These are phyloP conservation scores for Drosophila anomelani DNA, from an alignment of 2,888 invertebrate species.

Conservation along the genomic window DNA sequence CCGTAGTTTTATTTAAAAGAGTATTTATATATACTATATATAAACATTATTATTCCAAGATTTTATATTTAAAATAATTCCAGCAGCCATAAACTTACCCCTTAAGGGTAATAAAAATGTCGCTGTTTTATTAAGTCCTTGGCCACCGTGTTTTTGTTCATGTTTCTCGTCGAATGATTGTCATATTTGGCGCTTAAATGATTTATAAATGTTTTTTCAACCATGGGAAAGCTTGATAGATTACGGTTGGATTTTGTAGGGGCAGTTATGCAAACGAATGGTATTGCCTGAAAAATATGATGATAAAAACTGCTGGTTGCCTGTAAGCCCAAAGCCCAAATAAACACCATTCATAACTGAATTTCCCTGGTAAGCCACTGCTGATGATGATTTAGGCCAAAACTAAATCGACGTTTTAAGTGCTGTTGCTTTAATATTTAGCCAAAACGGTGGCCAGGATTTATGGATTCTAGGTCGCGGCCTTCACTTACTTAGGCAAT, in stretches of 20 bases:
- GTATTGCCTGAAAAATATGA: constrained; percentile 18
- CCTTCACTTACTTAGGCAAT: constrained; percentile 29
- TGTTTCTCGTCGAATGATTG: constrained; percentile 28
- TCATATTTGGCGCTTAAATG: constrained; percentile 48
- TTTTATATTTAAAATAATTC: not conserved
- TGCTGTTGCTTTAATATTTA: constrained; percentile 13
- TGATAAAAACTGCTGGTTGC: constrained; percentile 31
- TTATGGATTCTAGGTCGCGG: constrained; percentile 7
- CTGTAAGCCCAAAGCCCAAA: constrained; percentile 18
- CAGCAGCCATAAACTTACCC: not conserved
- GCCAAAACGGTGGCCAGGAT: constrained; percentile 1
- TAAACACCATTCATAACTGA: constrained; percentile 5
- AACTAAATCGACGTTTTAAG: constrained; percentile 5
- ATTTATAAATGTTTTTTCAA: constrained; percentile 49
- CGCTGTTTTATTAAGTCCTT: too few species aligned
- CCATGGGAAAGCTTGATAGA: constrained; percentile 35
- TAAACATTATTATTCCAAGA: not conserved
- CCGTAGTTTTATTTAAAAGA: not conserved
- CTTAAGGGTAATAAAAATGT: constrained; percentile 4
- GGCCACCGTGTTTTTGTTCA: constrained; percentile 7
- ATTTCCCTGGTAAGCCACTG: constrained; percentile 22
- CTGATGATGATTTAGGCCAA: not conserved
- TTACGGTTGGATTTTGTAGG: constrained; percentile 27
- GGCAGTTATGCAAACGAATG: constrained; percentile 13
- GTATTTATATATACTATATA: too few species aligned